Conservation (phyloP, 2,113 vertebrate genomes). For the Andinoacara biseriatus region DNA sequence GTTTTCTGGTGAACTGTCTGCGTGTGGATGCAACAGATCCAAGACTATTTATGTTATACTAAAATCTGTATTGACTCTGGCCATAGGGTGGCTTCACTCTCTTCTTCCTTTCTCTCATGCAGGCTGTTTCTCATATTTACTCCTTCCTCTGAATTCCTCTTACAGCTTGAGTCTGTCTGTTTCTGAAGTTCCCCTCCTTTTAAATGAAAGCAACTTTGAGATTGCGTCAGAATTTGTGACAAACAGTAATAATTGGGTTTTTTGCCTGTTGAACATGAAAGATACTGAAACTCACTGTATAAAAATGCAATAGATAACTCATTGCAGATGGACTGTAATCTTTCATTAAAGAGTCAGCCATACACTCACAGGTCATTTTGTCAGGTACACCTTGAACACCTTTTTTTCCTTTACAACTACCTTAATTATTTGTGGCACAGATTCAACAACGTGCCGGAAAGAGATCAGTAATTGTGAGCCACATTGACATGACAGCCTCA, state of each 20-base stretch:
- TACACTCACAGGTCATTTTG: neutral
- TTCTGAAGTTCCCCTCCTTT: neutral
- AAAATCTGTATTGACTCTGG: conserved; percentile 64
- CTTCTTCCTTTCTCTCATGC: conserved; percentile 3
- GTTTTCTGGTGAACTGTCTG: conserved; percentile 40
- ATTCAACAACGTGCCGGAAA: neutral
- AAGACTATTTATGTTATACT: conserved; percentile 60
- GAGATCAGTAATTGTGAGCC: neutral
- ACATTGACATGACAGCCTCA: neutral
- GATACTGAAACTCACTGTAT: neutral
- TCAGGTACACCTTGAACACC: neutral
- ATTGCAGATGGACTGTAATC: neutral
- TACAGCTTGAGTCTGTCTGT: neutral
- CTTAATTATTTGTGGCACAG: neutral
- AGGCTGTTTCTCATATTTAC: neutral
- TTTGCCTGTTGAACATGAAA: neutral
- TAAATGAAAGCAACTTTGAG: conserved; percentile 6
- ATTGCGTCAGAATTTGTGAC: neutral
- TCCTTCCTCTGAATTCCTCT: neutral
- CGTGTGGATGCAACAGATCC: conserved; percentile 61
- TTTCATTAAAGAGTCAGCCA: neutral
- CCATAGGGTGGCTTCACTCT: conserved; percentile 46
- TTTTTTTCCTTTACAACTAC: neutral
- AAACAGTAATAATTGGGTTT: neutral
- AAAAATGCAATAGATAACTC: neutral